Base-by-base conservation (phyloP, 1,140 invertebrate species). In the Psilanteris sp. region DNA sequence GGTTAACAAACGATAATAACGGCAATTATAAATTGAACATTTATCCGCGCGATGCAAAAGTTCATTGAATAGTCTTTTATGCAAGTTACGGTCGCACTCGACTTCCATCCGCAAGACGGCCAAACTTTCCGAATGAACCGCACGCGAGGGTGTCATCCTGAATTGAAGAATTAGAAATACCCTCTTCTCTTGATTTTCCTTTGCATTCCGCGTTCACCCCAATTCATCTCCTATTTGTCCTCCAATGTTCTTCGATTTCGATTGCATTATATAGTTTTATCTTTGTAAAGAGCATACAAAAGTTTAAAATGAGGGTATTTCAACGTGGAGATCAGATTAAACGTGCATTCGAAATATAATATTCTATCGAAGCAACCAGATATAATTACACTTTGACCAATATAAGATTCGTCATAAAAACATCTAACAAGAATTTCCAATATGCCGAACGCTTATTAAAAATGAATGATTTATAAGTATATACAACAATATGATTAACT, bases 151-250 rank as follows among this genome's bases (percentile, higher is more conserved):
- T 55, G 71, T 61, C 46, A 20, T 37, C 36, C 27, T 74, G 54
- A 74, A 74, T 74, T 27, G 62, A 67, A 74, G 71, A 74, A 74
- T 74, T 74, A 74, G 59, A 67, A 74, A 66, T 67, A 46, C 70
- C 52, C 70, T 73, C 43, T 59, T 64, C 52, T 52, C 70, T 74
- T 66, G 59, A 66, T 66, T 74, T 66, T 61, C 52, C 52, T 59
- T 61, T 22, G 22, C 52, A 57, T 61, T 66, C 31, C 24, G 3
- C 22, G 8, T 32, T 74, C 70, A 61, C 61, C 59, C 70, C 61
- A 52, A 55, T 44, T 74, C 32, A 43, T 61, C 48, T 67, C 62
- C 29, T 62, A 74, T 67, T 74, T 74, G 71, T 74, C 61, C 36
- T 62, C 62, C 48, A 67, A 48, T 52, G 67, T 67, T 74, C 54